Evolutionary conservation across 35 echinoderm and acorn worm genomes (phyloP), one percentile per base, ranked within the genome.

Genomic region (Eucidaris tribuloides): DNA sequence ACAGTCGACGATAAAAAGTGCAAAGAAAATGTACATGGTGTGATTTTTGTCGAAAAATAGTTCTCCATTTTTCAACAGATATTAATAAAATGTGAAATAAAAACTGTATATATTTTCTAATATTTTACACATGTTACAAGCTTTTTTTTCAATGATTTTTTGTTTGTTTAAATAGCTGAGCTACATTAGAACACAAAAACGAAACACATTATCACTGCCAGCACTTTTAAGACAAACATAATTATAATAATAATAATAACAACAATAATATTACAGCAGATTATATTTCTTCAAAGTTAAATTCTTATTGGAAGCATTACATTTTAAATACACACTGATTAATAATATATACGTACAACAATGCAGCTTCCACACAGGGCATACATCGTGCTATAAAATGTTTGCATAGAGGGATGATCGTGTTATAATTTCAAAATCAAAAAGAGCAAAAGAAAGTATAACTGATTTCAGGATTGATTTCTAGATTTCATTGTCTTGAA

Each of bases 111-210:
- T 35, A 42, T 74, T 74, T 40, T 74, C 68, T 42, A 74, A 44
- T 74, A 74, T 74, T 74, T 74, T 74, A 74, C 68, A 74, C 68
- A 74, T 44, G 38, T 74, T 74, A 74, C 68, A 74, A 7, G 44
- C 35, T 40, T 7, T 42, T 11, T 11, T n/a, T n/a, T 52, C 48
- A n/a, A 52, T 52, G 9, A 11, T n/a, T 9, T 11, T 74, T 74
- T 74, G 7, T 1, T 42, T 74, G 44, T 38, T 18, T n/a, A 74
- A 74, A 52, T 35, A 74, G 68, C 68, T 36, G 44, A 44, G 68
- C 68, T 74, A 19, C 20, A 74, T 40, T 42, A 74, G 22, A 74
- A 44, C 22, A 74, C 24, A 44, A 37, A 74, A 44, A 42, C 35
- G 28, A 74, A 13, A 41, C 2, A 74, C n/a, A 74, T 41, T 24